Percentiles rank a stretch among this genome's conserved stretches.
Evolutionary conservation across 2,797 vertebrate species (phyloP).

Genomic region (Neosalanx taihuensis): DNA sequence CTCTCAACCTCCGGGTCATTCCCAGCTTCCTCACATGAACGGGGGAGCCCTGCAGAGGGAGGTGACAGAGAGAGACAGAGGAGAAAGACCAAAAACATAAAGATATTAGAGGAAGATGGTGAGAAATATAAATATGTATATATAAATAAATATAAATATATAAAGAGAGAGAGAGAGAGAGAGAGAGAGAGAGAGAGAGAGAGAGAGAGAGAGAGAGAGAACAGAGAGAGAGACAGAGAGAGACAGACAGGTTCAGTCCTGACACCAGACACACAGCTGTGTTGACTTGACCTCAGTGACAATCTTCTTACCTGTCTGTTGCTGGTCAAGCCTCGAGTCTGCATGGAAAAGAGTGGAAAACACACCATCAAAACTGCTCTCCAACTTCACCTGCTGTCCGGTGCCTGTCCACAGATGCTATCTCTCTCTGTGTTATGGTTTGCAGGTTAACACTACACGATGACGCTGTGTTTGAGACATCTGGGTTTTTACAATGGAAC

Average conservation of each 20-base stretch:
- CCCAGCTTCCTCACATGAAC: constrained; percentile 64
- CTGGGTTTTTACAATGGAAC: constrained; percentile 18
- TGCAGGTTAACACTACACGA: neutral
- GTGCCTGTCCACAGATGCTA: neutral
- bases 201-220: neutral
- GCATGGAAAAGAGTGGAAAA: constrained; percentile 18
- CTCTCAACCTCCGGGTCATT: constrained; percentile 61
- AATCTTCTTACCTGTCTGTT: constrained; percentile 10
- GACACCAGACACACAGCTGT: neutral
- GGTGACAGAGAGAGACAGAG: constrained; percentile 1
- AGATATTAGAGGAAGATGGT: too few relatives aligned
- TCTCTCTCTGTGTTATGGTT: neutral
- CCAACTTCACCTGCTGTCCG: neutral
- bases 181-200: neutral
- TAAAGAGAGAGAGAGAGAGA: constrained; percentile 2
- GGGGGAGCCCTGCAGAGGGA: constrained; percentile 57
- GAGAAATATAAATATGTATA: neutral
- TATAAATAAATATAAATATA: constrained; percentile 3
- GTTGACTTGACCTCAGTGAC: neutral
- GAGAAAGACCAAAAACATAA: neutral
- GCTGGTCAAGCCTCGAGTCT: constrained; percentile 49
- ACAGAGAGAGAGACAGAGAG: neutral
- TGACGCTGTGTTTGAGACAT: constrained; percentile 4
- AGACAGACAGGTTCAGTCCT: neutral
- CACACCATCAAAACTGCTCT: neutral